Base-by-base conservation (phyloP, 1,140 invertebrate genomes). In the Artemia franciscana region DNA sequence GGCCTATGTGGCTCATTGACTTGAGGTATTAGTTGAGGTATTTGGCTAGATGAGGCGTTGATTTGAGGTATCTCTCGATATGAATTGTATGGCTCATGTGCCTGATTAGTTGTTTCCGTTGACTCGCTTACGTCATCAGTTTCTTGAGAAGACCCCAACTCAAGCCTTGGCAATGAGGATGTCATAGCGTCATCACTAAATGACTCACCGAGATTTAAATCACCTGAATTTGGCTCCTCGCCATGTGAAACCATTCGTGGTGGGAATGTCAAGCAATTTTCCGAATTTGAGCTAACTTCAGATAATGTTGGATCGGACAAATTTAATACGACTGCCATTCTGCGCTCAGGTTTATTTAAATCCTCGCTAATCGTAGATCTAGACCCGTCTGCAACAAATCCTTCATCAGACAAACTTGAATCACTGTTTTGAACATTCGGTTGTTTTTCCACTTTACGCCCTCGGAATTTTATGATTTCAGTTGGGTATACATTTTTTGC, bases 151-250 rank as follows among this genome's bases (percentile, higher is more conserved):
- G 59, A 60, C 56, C 5, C 5, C n/a, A 39, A 7, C n/a, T n/a
- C 26, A 12, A 9, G 23, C 58, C 21, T 26, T n/a, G 26, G 61
- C 15, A 23, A 5, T 26, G 5, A 12, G 4, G 24, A 24, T 5
- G 26, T 3, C 2, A 9, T 9, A 51, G 27, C 26, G 15, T 12
- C n/a, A 12, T 15, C 24, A 61, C n/a, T 30, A 18, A 27, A 27
- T 26, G 15, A 24, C 15, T 23, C 25, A 78, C 79, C 7, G 78
- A 79, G 67, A 80, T 79, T 2, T 79, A 74, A 56, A 78, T 79
- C 2, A 78, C 77, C 21, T 77, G 76, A 12, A 78, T 79, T 12
- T 69, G 70, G 60, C 71, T 72, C 24, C 72, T 71, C 56, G 69
- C 70, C 5, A 65, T 62, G 60, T 67, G 63, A 67, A 39, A 64